Evolutionary conservation across 2,888 invertebrate genomes (phyloP).

Genomic region (Bimastos eiseni): DNA sequence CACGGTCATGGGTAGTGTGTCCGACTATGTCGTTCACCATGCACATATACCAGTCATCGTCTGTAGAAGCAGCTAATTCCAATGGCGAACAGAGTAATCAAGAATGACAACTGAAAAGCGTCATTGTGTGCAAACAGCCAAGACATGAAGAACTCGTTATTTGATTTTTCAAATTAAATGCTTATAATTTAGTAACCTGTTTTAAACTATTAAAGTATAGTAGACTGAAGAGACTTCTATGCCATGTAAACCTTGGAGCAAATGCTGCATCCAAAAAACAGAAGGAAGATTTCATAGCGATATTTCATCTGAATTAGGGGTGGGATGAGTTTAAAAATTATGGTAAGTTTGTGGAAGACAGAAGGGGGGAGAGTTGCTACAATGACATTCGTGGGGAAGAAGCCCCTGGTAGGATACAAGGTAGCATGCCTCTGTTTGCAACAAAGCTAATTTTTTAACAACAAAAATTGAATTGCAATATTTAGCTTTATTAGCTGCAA

Average conservation of each 20-base stretch:
- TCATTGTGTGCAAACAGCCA: background rate
- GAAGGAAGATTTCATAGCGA: too few species aligned
- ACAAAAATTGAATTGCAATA: background rate
- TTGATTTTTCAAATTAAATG: background rate
- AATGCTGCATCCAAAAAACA: too few species aligned
- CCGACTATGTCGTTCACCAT: slow-evolving; percentile 20
- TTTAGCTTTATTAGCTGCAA: too few species aligned
- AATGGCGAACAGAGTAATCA: background rate
- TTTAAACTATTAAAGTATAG: background rate
- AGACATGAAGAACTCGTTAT: background rate
- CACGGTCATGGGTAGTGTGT: slow-evolving; percentile 15
- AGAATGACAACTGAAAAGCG: background rate
- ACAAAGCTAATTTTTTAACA: background rate
- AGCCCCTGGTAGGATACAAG: too few species aligned
- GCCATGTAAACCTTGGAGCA: too few species aligned
- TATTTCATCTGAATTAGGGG: too few species aligned
- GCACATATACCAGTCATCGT: slow-evolving; percentile 7
- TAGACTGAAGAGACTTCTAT: too few species aligned
- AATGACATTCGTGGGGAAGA: too few species aligned
- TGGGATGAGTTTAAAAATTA: too few species aligned
- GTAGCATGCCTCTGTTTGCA: background rate
- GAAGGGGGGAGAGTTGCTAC: too few species aligned
- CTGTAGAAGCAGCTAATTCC: background rate
- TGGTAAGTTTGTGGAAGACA: too few species aligned
- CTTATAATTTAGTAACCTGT: background rate